Evolutionary conservation across 2,797 vertebrate genomes (phyloP).

Genomic region (Melanotaenia parkinsoni): DNA sequence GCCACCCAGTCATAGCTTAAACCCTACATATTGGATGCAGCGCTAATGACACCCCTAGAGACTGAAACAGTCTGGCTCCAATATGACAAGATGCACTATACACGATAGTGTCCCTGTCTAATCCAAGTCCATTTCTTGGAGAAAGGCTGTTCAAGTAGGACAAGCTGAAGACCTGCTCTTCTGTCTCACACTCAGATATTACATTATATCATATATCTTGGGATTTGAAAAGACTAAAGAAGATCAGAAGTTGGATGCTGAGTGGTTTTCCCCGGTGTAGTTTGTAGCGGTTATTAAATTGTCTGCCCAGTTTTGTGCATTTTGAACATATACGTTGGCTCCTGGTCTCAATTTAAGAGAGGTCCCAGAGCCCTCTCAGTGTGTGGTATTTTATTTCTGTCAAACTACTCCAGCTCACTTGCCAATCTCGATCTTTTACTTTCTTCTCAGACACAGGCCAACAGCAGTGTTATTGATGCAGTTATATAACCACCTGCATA

Average conservation of each 20-base stretch:
- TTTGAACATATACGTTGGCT: slow-evolving; percentile 18
- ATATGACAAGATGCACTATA: slow-evolving; percentile 50
- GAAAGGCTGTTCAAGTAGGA: slow-evolving; percentile 18
- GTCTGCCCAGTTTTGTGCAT: slow-evolving; percentile 19
- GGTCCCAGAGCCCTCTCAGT: background rate
- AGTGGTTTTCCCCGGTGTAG: slow-evolving; percentile 3
- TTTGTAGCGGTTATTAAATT: background rate
- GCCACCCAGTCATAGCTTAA: slow-evolving; percentile 57
- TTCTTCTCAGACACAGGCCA: slow-evolving; percentile 48
- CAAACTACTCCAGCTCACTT: slow-evolving; percentile 43
- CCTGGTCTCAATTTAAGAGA: slow-evolving; percentile 6
- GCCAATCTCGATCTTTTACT: slow-evolving; percentile 44
- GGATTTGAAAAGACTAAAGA: slow-evolving; percentile 16
- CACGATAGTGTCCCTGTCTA: slow-evolving; percentile 40
- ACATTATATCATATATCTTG: slow-evolving; percentile 26
- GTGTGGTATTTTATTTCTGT: slow-evolving; percentile 41
- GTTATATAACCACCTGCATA: slow-evolving; percentile 75
- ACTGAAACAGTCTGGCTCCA: slow-evolving; percentile 61
- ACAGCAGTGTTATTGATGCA: slow-evolving; percentile 61
- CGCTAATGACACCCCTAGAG: slow-evolving; percentile 78
- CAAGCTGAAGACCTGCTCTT: slow-evolving; percentile 26
- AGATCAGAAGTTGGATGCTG: slow-evolving; percentile 3
- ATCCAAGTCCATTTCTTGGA: slow-evolving; percentile 24
- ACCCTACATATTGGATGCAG: slow-evolving; percentile 56
- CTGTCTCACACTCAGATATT: slow-evolving; percentile 11